Evolutionary conservation across 2,113 vertebrate species (phyloP).

Genomic region (Ardeotis arabs): DNA sequence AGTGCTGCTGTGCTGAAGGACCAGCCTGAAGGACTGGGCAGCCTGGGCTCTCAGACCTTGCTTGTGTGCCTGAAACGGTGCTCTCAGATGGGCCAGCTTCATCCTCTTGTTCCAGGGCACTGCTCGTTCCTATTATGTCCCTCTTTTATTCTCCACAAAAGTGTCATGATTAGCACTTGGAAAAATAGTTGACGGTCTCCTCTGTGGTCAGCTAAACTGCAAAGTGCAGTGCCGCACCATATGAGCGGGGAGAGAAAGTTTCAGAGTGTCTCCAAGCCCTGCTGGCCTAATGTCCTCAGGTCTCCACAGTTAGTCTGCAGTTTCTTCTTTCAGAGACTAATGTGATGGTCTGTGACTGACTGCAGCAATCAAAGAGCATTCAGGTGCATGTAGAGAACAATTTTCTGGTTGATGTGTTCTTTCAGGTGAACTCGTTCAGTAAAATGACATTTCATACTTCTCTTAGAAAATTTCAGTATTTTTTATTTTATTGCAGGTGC

Average conservation of each 20-base stretch:
- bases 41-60: not conserved
- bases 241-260: not conserved
- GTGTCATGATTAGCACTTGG: conserved; percentile 33
- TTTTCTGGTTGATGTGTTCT: conserved; percentile 61
- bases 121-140: not conserved
- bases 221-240: not conserved
- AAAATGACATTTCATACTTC: conserved; percentile 42
- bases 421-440: conserved; percentile 37
- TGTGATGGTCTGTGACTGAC: conserved; percentile 50
- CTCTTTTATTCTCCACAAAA: conserved; percentile 43
- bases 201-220: conserved; percentile 16
- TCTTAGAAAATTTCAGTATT: not conserved
- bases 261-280: not conserved
- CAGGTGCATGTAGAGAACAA: conserved; percentile 63
- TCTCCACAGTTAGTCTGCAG: conserved; percentile 21
- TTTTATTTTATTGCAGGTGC: not conserved
- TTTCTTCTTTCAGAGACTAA: conserved; percentile 50
- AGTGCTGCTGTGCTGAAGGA: not conserved
- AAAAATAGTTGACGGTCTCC: conserved; percentile 36
- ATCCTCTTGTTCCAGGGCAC: not conserved
- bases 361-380: conserved; percentile 67
- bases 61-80: not conserved
- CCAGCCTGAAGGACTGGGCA: not conserved
- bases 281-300: conserved; percentile 46
- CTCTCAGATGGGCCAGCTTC: not conserved